Base-by-base conservation (phyloP, 2,797 vertebrate genomes). In the Pelodytes ibericus region DNA sequence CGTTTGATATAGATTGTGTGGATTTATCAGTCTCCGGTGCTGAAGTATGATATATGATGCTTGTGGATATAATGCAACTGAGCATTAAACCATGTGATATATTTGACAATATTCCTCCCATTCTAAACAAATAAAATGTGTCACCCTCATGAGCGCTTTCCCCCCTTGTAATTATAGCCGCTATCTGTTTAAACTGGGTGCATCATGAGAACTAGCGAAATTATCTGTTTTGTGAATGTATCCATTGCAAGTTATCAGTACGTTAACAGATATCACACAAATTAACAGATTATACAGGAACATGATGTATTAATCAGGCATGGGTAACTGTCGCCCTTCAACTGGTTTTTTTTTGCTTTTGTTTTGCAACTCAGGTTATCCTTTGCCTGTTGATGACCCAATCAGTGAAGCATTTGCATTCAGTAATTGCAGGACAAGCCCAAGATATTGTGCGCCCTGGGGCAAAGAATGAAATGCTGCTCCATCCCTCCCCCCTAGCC, bases 1-100 rank as follows among this genome's bases (percentile, higher is more conserved):
- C 18, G 0, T 3, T 30, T 75, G 1, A 47, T 80, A 0, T 72
- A 61, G 75, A 1, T 75, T 76, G 60, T 44, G 72, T 80, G 41
- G n/a, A 29, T 11, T 72, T 84, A 80, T 1, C 9, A 75, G 22
- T n/a, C n/a, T 80, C 31, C 82, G 80, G 58, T 65, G 10, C 66
- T 85, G 77, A 74, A 73, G 49, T 27, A 31, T 75, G 24, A 72
- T 16, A 27, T 66, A 65, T 0, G 2, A 72, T 69, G 68, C 79
- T 53, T 36, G 44, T 20, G 4, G 7, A 49, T 82, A 80, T 30
- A 13, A 67, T 36, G 68, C 71, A 85, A 63, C n/a, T 20, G 63
- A 31, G 2, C 18, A 71, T 30, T 79, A 31, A 82, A 7, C 77
- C 18, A 64, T 69, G 27, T 0, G 13, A 9, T 81, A 67, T 69